These are phyloP conservation scores for Myiagra hebetior DNA, from an alignment of 2,113 vertebrate genomes.

Conservation along the genomic window DNA sequence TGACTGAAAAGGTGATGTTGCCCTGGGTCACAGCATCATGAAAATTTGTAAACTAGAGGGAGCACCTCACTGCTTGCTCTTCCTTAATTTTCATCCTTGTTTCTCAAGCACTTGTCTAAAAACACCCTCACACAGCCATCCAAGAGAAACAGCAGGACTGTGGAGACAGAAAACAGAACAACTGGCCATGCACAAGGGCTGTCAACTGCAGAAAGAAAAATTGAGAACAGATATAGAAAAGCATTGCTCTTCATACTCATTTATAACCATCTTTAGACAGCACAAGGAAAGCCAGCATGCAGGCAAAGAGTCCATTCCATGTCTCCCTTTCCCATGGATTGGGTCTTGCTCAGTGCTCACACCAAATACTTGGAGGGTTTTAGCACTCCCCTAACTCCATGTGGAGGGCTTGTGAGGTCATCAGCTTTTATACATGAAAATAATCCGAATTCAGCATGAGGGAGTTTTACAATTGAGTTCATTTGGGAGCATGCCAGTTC, in stretches of 20 bases:
- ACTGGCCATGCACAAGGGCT: background rate
- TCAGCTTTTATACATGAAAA: background rate
- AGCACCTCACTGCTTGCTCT: background rate
- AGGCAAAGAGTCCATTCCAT: background rate
- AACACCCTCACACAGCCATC: background rate
- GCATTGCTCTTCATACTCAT: background rate
- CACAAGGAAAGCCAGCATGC: rapidly evolving
- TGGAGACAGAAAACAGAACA: background rate
- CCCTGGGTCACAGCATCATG: background rate
- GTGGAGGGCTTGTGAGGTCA: background rate
- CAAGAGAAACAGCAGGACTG: background rate
- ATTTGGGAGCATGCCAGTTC: background rate
- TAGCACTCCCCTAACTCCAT: background rate
- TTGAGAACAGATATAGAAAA: background rate
- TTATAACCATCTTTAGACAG: background rate
- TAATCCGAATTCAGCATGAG: background rate
- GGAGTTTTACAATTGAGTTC: background rate
- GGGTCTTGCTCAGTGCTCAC: background rate
- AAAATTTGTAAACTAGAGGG: background rate
- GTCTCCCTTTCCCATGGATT: background rate
- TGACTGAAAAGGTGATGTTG: background rate
- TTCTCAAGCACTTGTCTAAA: background rate
- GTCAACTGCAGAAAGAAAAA: background rate
- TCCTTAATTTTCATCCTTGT: background rate
- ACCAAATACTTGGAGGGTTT: background rate